Base-by-base conservation (phyloP, 2,888 invertebrate species). In the Eupithecia vulgata region DNA sequence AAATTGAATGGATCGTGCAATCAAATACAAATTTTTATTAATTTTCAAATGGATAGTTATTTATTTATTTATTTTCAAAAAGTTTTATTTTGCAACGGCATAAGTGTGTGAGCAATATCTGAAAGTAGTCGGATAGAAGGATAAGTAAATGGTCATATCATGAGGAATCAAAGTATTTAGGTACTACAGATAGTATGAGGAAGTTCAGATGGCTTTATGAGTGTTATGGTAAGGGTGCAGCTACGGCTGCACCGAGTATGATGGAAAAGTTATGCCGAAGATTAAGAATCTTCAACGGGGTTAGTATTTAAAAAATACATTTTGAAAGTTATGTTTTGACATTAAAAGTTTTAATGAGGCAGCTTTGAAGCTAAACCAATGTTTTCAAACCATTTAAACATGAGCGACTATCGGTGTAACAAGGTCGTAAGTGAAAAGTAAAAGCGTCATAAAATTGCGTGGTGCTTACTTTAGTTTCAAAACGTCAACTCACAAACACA, bases 291-390 rank as follows among this genome's bases (percentile, higher is more conserved):
- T 93, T 91, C 91, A 86, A 84, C 85, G 87, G 87, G 84, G 75
- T 88, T 88, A 85, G 93, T 93, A 92, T 94, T 93, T 93, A 85
- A 86, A 91, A 93, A 94, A 93, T 93, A 93, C 92, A 89, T 83
- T 88, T 85, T 85, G 84, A 86, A 75, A 82, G 81, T 83, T 85
- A 87, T 84, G 83, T 84, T 85, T 35, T 34, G 34, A 64, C 37
- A 82, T 85, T 88, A 79, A 81, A 79, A 86, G 67, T 85, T 87
- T 84, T 84, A 84, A 83, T 84, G 85, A 84, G 82, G 84, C 85
- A 86, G 85, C 84, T 86, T 83, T 77, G 81, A 84, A 85, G 85
- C 84, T 77, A 81, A 83, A 76, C 78, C 76, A 81, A 78, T 80
- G 80, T 80, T 81, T 83, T 75, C 68, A 77, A 76, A 78, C 71